Percentiles rank a stretch among this genome's conserved stretches.
These are phyloP conservation scores for Catocala nupta DNA, from an alignment of 2,888 invertebrate genomes.

Conservation along the genomic window DNA sequence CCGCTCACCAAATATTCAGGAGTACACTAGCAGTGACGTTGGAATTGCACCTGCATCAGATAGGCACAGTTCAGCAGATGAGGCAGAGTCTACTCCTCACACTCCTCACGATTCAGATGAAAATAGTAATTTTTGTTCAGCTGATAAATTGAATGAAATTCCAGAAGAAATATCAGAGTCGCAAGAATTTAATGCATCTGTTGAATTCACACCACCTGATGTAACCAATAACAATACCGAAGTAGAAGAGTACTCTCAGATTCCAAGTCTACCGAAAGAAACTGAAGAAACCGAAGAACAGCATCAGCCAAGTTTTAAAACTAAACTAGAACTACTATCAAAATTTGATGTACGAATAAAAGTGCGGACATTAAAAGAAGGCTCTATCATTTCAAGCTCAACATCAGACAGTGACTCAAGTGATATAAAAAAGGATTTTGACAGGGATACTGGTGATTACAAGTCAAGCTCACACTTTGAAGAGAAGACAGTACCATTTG, in stretches of 20 bases:
- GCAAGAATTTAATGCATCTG: slow-evolving; percentile 56
- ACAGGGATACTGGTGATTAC: slow-evolving; percentile 53
- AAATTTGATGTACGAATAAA: slow-evolving; percentile 87
- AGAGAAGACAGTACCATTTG: slow-evolving; percentile 60
- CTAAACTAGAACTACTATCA: slow-evolving; percentile 81
- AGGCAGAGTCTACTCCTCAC: slow-evolving; percentile 39
- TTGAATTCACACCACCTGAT: slow-evolving; percentile 54
- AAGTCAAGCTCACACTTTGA: slow-evolving; percentile 61
- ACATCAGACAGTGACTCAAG: slow-evolving; percentile 77
- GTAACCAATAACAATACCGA: slow-evolving; percentile 57
- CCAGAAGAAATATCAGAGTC: slow-evolving; percentile 51
- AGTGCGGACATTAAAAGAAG: slow-evolving; percentile 81
- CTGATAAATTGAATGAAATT: slow-evolving; percentile 62
- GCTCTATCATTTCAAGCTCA: slow-evolving; percentile 69
- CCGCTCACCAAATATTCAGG: slow-evolving; percentile 55
- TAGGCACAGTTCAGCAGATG: slow-evolving; percentile 50
- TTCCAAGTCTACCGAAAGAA: slow-evolving; percentile 59
- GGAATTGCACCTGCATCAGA: slow-evolving; percentile 69
- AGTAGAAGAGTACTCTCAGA: slow-evolving; percentile 63
- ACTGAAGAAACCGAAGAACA: slow-evolving; percentile 46
- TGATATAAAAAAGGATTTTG: slow-evolving; percentile 51
- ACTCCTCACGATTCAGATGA: slow-evolving; percentile 41
- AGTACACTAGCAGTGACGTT: slow-evolving; percentile 62
- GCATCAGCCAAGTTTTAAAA: slow-evolving; percentile 73
- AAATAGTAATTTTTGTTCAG: slow-evolving; percentile 53